Conservation (phyloP, 2,113 vertebrate genomes). For the Microtus ochrogaster region DNA sequence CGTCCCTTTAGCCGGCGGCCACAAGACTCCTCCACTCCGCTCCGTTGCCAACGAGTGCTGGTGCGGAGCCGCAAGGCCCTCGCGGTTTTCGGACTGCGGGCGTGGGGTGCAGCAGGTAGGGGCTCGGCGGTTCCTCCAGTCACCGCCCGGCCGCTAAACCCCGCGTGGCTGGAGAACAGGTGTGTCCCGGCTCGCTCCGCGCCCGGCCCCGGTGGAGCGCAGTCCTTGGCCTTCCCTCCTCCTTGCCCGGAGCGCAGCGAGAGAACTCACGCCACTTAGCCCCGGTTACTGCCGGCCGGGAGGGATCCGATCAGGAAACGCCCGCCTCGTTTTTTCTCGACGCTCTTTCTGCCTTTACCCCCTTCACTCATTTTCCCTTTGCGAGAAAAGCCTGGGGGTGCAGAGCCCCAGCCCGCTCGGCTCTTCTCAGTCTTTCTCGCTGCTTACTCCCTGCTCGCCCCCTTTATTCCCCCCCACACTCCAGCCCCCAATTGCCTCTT, state of each 20-base stretch:
- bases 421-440: neutral
- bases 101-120: neutral
- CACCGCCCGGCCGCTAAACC: constrained; percentile 55
- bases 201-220: neutral
- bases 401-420: neutral
- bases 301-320: constrained; percentile 37
- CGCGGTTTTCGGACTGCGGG: neutral
- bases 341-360: constrained; percentile 49
- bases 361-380: constrained; percentile 7
- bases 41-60: neutral
- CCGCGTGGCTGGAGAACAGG: constrained; percentile 76
- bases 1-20: constrained; percentile 6
- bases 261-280: constrained; percentile 34
- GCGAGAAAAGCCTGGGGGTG: neutral
- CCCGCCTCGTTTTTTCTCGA: constrained; percentile 59
- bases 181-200: constrained; percentile 44
- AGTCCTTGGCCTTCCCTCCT: constrained; percentile 38
- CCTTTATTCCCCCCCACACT: constrained; percentile 6
- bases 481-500: constrained; percentile 27
- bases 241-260: neutral
- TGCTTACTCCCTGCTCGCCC: constrained; percentile 8
- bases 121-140: constrained; percentile 23
- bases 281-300: neutral
- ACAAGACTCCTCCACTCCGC: neutral
- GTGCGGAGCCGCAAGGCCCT: neutral